These are phyloP conservation scores for Seladonia tumulorum DNA, from an alignment of 2,888 invertebrate species.

Conservation along the genomic window DNA sequence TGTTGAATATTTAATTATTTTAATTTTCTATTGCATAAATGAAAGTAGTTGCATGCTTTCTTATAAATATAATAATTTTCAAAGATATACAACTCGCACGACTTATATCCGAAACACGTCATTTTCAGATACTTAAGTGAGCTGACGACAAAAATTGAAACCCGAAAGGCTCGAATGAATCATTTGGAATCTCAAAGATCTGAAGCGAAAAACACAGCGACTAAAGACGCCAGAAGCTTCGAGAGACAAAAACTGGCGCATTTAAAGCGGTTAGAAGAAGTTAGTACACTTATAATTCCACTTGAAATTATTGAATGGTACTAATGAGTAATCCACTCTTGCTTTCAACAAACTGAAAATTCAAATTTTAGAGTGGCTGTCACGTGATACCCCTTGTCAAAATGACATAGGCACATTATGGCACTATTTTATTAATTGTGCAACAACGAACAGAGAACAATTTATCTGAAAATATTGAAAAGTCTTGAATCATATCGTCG, in stretches of 20 bases:
- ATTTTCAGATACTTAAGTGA: constrained; percentile 80
- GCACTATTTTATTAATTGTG: not conserved
- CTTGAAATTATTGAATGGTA: not conserved
- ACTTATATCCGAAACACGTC: not conserved
- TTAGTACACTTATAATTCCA: constrained; percentile 67
- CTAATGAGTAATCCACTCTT: not conserved
- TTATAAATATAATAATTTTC: not conserved
- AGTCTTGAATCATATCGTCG: not conserved
- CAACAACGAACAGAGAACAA: not conserved
- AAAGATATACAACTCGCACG: not conserved
- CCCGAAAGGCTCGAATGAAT: constrained; percentile 87
- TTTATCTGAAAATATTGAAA: not conserved
- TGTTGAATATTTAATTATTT: no score
- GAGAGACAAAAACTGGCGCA: constrained; percentile 88
- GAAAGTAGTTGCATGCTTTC: not conserved
- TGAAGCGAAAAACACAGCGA: constrained; percentile 88
- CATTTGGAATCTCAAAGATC: constrained; percentile 89
- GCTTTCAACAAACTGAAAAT: not conserved
- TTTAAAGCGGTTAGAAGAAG: constrained; percentile 88
- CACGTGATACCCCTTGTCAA: not conserved
- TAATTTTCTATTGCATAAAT: not conserved
- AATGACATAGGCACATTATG: not conserved
- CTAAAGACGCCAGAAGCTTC: constrained; percentile 89
- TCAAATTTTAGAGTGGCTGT: not conserved
- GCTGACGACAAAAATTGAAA: constrained; percentile 87